These are phyloP conservation scores for Drosophila peninsularis DNA, from an alignment of 2,888 invertebrate genomes.

Conservation along the genomic window DNA sequence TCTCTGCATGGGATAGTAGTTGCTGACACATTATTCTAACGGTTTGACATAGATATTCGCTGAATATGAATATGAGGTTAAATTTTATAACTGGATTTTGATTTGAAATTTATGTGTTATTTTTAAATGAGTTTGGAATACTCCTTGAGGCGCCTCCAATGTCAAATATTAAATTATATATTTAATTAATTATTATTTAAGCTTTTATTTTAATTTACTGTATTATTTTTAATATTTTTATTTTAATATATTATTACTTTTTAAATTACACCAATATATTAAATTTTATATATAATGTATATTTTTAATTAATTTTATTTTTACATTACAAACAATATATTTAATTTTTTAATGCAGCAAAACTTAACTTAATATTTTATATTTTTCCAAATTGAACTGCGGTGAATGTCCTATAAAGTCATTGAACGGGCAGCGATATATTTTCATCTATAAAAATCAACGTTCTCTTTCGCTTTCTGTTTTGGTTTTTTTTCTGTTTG, in stretches of 20 bases:
- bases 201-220: too few species aligned
- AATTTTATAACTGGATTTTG: background rate
- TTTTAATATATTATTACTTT: too few species aligned
- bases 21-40: slow-evolving; percentile 5
- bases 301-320: too few species aligned
- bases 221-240: too few species aligned
- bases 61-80: background rate
- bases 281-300: too few species aligned
- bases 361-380: slow-evolving; percentile 6
- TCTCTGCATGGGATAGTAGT: background rate
- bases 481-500: slow-evolving; percentile 18
- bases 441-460: slow-evolving; percentile 44
- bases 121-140: background rate
- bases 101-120: background rate
- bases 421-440: slow-evolving; percentile 49
- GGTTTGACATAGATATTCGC: background rate
- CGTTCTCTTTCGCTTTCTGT: slow-evolving; percentile 6
- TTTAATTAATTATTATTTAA: too few species aligned
- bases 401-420: slow-evolving; percentile 40
- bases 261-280: background rate
- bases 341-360: background rate
- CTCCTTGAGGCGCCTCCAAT: too few species aligned
- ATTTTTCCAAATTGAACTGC: slow-evolving; percentile 1
- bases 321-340: too few species aligned
- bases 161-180: too few species aligned